These are phyloP conservation scores for Peromyscus attwateri DNA, from an alignment of 2,797 vertebrate genomes.

Conservation along the genomic window DNA sequence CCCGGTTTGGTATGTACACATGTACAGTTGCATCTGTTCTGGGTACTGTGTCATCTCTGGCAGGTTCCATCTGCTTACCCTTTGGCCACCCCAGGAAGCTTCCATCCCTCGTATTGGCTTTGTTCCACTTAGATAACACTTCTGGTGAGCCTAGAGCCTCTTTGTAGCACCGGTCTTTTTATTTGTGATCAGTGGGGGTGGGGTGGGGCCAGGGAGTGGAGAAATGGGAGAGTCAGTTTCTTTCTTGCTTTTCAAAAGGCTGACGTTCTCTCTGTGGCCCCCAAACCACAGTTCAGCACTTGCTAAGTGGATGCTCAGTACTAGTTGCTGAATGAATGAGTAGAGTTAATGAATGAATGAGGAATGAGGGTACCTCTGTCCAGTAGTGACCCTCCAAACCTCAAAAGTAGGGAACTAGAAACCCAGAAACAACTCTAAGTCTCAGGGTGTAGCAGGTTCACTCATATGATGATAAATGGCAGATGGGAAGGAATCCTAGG, in stretches of 20 bases:
- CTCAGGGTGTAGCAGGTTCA: not conserved
- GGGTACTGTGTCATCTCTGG: not conserved
- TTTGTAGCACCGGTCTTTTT: too few species aligned
- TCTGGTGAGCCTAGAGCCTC: not conserved
- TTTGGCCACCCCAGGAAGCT: not conserved
- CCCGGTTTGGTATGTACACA: not conserved
- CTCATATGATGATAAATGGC: fast-evolving
- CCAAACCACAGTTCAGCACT: not conserved
- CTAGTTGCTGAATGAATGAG: not conserved
- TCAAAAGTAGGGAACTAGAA: not conserved
- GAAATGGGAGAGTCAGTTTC: not conserved
- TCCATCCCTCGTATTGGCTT: not conserved
- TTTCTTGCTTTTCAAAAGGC: not conserved
- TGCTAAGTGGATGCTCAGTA: not conserved
- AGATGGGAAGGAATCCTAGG: not conserved
- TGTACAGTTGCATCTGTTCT: not conserved
- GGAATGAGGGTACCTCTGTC: too few species aligned
- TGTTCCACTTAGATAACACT: too few species aligned
- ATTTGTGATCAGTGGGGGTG: not conserved
- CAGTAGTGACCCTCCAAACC: not conserved
- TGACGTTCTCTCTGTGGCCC: not conserved
- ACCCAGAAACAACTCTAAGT: not conserved
- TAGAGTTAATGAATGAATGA: not conserved
- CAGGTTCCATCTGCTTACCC: too few species aligned
- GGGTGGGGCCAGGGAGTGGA: too few species aligned